A percentile compares a stretch with the other conserved stretches of the same genome.
phyloP scores from a whole-genome alignment of 2,113 vertebrate genomes.

The Ifrita kowaldi region DNA sequence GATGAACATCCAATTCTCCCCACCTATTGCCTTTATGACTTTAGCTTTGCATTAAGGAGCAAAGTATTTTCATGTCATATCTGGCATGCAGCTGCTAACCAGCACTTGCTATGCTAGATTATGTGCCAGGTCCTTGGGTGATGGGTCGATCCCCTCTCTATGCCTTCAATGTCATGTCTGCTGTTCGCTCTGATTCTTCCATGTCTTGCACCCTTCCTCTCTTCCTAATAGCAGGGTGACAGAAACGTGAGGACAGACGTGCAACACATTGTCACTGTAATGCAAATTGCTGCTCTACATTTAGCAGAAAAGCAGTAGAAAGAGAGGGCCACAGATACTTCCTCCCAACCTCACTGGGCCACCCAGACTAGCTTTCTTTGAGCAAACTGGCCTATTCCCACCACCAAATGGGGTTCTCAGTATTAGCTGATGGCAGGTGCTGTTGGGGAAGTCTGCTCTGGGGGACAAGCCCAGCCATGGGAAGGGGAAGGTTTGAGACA shows the following conservation, averaged over 20 bases:
- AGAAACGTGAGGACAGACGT: background rate
- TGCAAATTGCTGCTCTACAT: background rate
- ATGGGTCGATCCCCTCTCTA: background rate
- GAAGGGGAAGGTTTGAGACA: background rate
- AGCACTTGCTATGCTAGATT: background rate
- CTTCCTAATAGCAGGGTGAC: background rate
- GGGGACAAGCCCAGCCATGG: background rate
- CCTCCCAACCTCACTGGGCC: background rate
- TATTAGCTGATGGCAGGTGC: background rate
- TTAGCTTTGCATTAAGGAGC: background rate
- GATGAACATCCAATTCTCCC: background rate
- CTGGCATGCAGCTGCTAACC: background rate
- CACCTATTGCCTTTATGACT: background rate
- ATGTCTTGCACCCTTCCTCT: background rate
- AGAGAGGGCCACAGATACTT: background rate
- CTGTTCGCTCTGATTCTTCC: background rate
- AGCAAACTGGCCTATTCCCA: background rate
- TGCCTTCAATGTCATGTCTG: background rate
- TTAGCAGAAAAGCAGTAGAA: background rate
- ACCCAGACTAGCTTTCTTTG: background rate
- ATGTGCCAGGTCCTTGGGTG: accelerated
- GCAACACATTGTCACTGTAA: background rate
- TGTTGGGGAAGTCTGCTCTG: background rate
- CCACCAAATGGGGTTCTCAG: background rate
- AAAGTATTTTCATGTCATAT: background rate